Conservation (phyloP, 2,888 invertebrate species). For the Sepioteuthis lessoniana region DNA sequence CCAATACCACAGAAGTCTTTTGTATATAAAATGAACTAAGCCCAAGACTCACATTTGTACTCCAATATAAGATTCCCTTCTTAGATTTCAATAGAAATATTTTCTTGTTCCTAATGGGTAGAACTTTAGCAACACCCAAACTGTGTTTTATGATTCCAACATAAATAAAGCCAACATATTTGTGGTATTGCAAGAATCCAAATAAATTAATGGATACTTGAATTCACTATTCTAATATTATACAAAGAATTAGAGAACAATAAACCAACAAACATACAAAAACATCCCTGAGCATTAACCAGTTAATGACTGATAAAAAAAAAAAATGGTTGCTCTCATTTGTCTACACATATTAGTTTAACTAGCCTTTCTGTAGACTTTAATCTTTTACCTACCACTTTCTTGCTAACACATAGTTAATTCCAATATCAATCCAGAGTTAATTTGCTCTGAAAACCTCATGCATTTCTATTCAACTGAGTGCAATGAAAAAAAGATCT, state of each 20-base stretch:
- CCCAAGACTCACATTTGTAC: neutral
- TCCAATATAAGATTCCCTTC: neutral
- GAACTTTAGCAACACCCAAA: neutral
- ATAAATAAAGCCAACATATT: neutral
- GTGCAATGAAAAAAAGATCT: too few species aligned
- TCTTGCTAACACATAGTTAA: too few species aligned
- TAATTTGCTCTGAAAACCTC: too few species aligned
- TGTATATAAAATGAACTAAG: neutral
- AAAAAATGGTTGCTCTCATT: neutral
- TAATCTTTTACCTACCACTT: too few species aligned
- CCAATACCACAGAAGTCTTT: neutral
- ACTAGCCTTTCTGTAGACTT: too few species aligned
- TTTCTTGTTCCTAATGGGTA: neutral
- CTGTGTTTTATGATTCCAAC: neutral
- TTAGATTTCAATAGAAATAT: neutral
- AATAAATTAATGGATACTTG: neutral
- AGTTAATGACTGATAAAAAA: neutral
- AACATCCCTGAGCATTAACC: neutral
- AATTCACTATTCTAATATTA: neutral
- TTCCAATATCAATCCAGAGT: too few species aligned
- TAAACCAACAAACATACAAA: neutral
- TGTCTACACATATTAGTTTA: neutral
- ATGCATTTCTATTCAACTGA: too few species aligned
- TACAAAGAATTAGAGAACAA: neutral
- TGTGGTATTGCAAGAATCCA: neutral